Conservation (phyloP, 2,888 invertebrate genomes). For the Apamea sordens region DNA sequence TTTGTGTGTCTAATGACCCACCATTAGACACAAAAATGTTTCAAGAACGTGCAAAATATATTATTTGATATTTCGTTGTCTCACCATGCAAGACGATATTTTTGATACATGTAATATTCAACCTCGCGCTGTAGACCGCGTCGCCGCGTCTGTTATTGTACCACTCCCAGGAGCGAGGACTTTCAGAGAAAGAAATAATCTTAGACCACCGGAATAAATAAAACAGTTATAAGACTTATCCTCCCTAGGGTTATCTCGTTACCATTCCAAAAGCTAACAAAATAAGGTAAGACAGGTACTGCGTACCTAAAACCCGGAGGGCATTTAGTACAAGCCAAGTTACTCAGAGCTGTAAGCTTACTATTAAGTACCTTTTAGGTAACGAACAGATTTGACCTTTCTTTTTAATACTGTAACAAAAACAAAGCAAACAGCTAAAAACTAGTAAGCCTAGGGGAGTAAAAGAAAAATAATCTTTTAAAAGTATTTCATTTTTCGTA, state of each 20-base stretch:
- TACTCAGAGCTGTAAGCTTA: not conserved
- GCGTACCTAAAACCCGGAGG: not conserved
- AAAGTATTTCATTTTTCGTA: not conserved
- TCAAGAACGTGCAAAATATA: not conserved
- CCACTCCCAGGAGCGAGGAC: not conserved
- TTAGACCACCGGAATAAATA: not conserved
- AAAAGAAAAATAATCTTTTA: not conserved
- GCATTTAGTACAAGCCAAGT: not conserved
- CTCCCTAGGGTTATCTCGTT: not conserved
- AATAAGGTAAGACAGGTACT: not conserved
- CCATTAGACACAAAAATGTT: too few species aligned
- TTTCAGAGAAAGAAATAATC: constrained; percentile 6
- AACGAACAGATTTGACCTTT: not conserved
- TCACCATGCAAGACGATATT: not conserved
- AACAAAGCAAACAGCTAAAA: not conserved
- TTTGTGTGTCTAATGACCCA: too few species aligned
- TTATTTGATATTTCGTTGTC: not conserved
- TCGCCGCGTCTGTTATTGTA: not conserved
- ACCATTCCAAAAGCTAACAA: not conserved
- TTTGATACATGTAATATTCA: not conserved
- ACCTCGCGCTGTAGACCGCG: not conserved
- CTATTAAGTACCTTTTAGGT: not conserved
- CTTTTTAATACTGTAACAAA: too few species aligned
- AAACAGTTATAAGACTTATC: not conserved
- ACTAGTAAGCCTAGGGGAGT: not conserved